These are phyloP conservation scores for Bunonema sp. DNA, from an alignment of 2,888 invertebrate genomes.

Conservation along the genomic window DNA sequence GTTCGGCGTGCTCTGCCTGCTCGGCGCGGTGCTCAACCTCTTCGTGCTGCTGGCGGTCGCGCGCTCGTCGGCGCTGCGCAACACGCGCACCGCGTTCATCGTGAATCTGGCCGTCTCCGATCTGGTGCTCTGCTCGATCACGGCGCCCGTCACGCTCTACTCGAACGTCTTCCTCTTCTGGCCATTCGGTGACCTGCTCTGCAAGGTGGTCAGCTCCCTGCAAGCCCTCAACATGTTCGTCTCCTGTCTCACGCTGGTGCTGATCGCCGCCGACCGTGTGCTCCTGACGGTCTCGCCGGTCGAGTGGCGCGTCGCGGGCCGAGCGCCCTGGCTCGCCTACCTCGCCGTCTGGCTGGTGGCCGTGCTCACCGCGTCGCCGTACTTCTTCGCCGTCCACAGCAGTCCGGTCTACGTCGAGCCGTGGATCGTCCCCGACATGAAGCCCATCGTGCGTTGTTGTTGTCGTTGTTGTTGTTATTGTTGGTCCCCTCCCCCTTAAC, in stretches of 20 bases:
- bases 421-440: constrained; percentile 14
- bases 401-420: constrained; percentile 27
- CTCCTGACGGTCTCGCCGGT: constrained; percentile 39
- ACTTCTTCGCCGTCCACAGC: constrained; percentile 33
- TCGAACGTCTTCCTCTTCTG: constrained; percentile 36
- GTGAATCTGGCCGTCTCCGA: constrained; percentile 40
- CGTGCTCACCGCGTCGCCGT: constrained; percentile 32
- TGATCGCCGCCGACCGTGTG: constrained; percentile 40
- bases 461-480: not conserved
- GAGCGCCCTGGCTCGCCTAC: constrained; percentile 34
- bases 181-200: constrained; percentile 36
- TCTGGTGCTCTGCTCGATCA: constrained; percentile 33
- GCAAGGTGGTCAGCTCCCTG: constrained; percentile 30
- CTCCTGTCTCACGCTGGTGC: constrained; percentile 37
- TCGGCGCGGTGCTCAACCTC: constrained; percentile 35
- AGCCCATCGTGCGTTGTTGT: not conserved
- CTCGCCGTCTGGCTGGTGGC: constrained; percentile 35
- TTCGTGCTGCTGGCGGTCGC: constrained; percentile 29
- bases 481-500: not conserved
- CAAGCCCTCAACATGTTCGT: constrained; percentile 43
- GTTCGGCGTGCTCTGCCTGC: constrained; percentile 32
- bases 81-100: constrained; percentile 39
- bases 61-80: constrained; percentile 29
- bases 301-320: constrained; percentile 34
- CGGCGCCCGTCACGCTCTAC: constrained; percentile 38